A percentile compares a stretch with the other conserved stretches of the same genome.
Conservation (phyloP, 2,113 vertebrate species). For the Genyomyrus donnyi region DNA sequence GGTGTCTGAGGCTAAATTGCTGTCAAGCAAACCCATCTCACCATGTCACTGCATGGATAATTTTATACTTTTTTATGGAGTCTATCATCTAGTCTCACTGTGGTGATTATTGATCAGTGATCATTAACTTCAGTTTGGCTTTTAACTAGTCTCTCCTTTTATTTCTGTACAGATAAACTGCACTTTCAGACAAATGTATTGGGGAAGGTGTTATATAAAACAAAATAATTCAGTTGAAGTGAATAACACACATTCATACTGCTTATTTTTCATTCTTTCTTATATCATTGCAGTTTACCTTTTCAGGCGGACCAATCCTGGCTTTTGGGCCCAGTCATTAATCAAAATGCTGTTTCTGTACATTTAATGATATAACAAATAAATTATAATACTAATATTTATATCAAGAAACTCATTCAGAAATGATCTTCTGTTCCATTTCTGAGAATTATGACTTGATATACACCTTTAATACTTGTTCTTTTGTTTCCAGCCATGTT, state of each 20-base stretch:
- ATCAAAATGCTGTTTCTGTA: neutral
- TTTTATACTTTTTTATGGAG: neutral
- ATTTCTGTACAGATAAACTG: neutral
- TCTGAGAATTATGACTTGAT: neutral
- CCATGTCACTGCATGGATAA: neutral
- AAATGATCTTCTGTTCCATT: neutral
- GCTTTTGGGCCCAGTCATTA: neutral
- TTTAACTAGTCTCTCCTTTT: neutral
- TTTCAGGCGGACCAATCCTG: neutral
- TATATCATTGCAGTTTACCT: neutral
- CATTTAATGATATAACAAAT: neutral
- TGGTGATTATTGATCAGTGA: neutral
- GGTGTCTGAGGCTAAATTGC: neutral
- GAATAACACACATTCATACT: neutral
- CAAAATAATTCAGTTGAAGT: neutral
- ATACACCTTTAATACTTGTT: neutral
- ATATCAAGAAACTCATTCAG: neutral
- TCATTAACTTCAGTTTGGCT: neutral
- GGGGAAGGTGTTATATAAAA: neutral
- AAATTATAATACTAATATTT: neutral
- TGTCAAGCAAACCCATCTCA: neutral
- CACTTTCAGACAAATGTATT: neutral
- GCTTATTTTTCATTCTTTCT: neutral
- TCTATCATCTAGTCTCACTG: neutral
- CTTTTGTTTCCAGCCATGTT: neutral